Percentiles rank a stretch among this genome's conserved stretches.
Conservation (phyloP, 1,140 invertebrate species). For the Drosophila pandora region DNA sequence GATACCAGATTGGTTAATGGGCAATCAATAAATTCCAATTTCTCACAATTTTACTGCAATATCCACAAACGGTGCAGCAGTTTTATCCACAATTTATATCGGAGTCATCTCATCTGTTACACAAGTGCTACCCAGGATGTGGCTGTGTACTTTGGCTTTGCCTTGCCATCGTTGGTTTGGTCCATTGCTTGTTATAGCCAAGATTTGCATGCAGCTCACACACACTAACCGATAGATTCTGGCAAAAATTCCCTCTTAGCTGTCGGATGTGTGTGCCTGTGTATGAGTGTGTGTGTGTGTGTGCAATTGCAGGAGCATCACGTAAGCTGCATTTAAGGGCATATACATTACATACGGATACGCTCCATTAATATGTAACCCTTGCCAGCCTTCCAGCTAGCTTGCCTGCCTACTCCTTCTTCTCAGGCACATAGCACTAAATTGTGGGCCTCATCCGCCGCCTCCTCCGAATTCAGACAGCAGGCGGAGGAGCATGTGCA, state of each 20-base stretch:
- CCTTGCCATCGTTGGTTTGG: constrained; percentile 38
- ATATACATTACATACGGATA: constrained; percentile 80
- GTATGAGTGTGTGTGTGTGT: not conserved
- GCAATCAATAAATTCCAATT: constrained; percentile 82
- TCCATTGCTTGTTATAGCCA: constrained; percentile 68
- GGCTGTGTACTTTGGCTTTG: constrained; percentile 14
- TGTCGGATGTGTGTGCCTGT: not conserved
- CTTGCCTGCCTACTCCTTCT: constrained; percentile 61
- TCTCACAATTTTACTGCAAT: constrained; percentile 81
- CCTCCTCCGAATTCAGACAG: not conserved
- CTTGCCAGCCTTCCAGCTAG: constrained; percentile 58
- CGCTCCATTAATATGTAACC: constrained; percentile 81
- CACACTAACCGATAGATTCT: constrained; percentile 61
- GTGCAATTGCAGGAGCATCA: constrained; percentile 46
- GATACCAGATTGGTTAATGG: constrained; percentile 75
- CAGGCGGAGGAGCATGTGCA: constrained; percentile 45
- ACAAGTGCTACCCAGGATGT: constrained; percentile 44
- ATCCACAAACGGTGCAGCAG: constrained; percentile 77
- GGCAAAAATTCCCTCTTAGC: constrained; percentile 52
- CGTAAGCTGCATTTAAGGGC: constrained; percentile 79
- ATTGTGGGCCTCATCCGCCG: constrained; percentile 34
- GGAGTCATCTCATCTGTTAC: constrained; percentile 77
- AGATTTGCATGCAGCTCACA: constrained; percentile 78
- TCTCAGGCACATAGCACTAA: constrained; percentile 43
- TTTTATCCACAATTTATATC: constrained; percentile 82